Conservation (phyloP, 2,888 invertebrate species). For the Watsonalla binaria region DNA sequence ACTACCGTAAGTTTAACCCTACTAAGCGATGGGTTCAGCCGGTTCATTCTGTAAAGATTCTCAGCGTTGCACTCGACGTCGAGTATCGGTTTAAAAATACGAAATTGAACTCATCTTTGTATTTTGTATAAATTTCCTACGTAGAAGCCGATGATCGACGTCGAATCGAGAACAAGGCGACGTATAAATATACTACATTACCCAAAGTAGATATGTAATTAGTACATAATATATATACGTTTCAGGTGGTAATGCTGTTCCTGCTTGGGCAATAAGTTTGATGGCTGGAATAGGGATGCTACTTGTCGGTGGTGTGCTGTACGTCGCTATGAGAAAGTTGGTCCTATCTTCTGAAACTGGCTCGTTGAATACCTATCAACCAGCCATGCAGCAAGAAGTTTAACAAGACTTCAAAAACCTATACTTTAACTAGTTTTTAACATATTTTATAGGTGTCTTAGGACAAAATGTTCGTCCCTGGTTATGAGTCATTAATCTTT, state of each 20-base stretch:
- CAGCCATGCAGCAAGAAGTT: constrained; percentile 75
- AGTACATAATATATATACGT: constrained; percentile 2
- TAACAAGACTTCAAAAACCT: constrained; percentile 16
- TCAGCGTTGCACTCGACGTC: no score
- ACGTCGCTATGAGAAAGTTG: constrained; percentile 82
- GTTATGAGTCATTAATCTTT: no score
- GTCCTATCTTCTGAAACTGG: constrained; percentile 78
- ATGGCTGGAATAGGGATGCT: constrained; percentile 84
- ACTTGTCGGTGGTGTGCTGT: constrained; percentile 83
- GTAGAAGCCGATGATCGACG: no score
- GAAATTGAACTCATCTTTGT: no score
- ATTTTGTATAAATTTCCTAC: no score
- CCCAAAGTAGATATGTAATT: no score
- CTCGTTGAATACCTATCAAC: constrained; percentile 72
- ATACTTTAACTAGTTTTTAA: not conserved
- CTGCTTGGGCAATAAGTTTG: constrained; percentile 87
- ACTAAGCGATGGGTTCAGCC: no score
- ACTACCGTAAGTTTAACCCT: constrained; percentile 83
- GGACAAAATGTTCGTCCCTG: no score
- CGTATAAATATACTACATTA: no score
- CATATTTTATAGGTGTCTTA: not conserved
- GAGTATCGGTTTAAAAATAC: no score
- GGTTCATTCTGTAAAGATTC: no score
- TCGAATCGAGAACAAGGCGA: no score
- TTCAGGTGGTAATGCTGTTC: constrained; percentile 83